Percentiles rank a stretch among this genome's conserved stretches.
Conservation (phyloP, 2,113 vertebrate genomes). For the Stercorarius parasiticus region DNA sequence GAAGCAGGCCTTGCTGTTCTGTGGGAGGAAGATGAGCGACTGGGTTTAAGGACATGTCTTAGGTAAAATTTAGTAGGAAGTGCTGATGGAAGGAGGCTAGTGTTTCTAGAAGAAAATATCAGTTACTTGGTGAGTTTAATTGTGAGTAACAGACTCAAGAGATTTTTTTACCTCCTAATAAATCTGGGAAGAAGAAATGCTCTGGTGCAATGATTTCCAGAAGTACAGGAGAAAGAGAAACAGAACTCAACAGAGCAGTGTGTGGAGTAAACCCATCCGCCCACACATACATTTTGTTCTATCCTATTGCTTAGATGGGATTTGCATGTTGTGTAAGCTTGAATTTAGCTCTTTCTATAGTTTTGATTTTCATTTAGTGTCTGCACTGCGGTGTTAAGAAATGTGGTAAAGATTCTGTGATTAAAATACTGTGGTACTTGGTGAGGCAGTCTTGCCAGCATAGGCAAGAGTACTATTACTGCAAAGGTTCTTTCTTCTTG, state of each 20-base stretch:
- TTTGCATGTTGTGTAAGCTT: background rate
- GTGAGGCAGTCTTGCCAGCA: background rate
- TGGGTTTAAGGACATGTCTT: background rate
- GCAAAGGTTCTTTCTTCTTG: background rate
- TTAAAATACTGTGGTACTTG: background rate
- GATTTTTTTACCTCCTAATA: background rate
- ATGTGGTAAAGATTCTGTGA: background rate
- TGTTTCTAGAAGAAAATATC: background rate
- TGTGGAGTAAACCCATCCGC: background rate
- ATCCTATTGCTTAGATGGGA: background rate
- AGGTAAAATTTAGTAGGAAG: background rate
- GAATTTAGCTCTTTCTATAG: background rate
- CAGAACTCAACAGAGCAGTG: background rate
- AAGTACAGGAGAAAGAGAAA: background rate
- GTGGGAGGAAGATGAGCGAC: background rate
- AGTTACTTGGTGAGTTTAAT: background rate
- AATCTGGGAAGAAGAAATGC: background rate
- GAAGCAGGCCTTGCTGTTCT: background rate
- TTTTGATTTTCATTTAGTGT: background rate
- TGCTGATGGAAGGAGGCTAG: background rate
- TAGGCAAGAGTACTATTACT: background rate
- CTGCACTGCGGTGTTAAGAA: background rate
- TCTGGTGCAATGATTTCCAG: background rate
- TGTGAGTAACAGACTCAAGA: background rate
- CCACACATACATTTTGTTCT: background rate